Evolutionary conservation across 2,888 invertebrate genomes (phyloP).

Genomic region (Stenchaetothrips biformis): DNA sequence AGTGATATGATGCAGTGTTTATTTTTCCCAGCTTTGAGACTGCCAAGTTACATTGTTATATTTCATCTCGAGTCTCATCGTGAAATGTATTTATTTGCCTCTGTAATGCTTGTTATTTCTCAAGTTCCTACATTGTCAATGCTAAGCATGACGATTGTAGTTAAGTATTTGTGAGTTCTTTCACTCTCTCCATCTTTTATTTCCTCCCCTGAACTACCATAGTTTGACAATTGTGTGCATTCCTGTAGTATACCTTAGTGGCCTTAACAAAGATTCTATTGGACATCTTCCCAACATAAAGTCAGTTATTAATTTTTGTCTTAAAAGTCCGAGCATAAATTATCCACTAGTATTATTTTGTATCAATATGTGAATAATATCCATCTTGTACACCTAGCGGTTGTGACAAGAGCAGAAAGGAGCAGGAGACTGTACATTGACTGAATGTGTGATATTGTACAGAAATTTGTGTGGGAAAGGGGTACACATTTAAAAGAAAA

Average conservation of each 20-base stretch:
- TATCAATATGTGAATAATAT: constrained; percentile 9
- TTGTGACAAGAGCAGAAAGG: neutral
- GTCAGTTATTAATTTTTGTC: neutral
- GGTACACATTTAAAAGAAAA: constrained; percentile 16
- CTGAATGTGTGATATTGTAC: constrained; percentile 25
- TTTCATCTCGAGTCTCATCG: neutral
- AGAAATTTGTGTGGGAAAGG: constrained; percentile 19
- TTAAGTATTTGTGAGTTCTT: neutral
- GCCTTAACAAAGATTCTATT: neutral
- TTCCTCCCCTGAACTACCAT: neutral
- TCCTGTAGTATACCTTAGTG: constrained; percentile 6
- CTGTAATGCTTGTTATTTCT: neutral
- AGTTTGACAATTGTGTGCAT: neutral
- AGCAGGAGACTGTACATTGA: constrained; percentile 23
- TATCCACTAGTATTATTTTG: constrained; percentile 18
- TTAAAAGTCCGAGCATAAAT: constrained; percentile 3
- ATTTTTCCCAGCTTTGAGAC: neutral
- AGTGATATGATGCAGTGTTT: neutral
- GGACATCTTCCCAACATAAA: neutral
- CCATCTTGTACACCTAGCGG: constrained; percentile 9
- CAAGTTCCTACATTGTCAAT: neutral
- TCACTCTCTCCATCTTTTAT: too few relatives aligned
- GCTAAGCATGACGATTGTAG: neutral
- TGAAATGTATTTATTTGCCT: constrained; percentile 3
- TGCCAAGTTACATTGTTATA: constrained; percentile 2